Evolutionary conservation across 2,797 vertebrate genomes (phyloP).

Genomic region (Phrynocephalus vlangalii): DNA sequence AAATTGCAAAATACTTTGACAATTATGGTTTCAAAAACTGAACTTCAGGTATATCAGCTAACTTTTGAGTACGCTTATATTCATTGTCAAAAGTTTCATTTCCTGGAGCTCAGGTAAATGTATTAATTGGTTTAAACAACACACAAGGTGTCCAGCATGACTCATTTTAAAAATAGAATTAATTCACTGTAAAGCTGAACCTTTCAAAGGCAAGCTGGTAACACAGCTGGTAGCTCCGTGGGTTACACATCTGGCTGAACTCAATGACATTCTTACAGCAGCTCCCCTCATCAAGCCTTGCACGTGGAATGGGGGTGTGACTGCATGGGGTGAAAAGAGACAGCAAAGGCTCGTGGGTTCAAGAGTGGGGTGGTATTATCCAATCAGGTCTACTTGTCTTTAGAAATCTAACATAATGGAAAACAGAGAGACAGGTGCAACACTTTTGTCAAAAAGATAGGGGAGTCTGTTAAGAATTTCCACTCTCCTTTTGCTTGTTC

Average conservation of each 20-base stretch:
- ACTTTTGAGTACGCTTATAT: background rate
- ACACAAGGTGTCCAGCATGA: background rate
- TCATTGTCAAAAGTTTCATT: conserved; percentile 2
- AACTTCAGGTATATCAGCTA: background rate
- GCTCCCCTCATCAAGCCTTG: background rate
- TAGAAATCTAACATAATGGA: too few species aligned
- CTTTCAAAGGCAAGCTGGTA: background rate
- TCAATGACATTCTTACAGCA: background rate
- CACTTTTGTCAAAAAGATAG: too few species aligned
- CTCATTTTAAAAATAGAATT: background rate
- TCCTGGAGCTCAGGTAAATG: background rate
- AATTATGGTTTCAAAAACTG: background rate
- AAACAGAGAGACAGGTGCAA: too few species aligned
- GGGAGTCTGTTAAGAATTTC: too few species aligned
- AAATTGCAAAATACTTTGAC: too few species aligned
- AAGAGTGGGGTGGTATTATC: too few species aligned
- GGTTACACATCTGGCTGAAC: background rate
- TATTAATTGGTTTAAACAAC: background rate
- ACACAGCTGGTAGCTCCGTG: background rate
- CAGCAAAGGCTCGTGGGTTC: too few species aligned
- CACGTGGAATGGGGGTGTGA: background rate
- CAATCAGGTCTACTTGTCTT: too few species aligned
- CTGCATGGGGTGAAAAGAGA: too few species aligned
- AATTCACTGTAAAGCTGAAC: background rate
- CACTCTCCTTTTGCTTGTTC: too few species aligned